Conservation (phyloP, 2,797 vertebrate genomes). For the Gambusia yucatana region DNA sequence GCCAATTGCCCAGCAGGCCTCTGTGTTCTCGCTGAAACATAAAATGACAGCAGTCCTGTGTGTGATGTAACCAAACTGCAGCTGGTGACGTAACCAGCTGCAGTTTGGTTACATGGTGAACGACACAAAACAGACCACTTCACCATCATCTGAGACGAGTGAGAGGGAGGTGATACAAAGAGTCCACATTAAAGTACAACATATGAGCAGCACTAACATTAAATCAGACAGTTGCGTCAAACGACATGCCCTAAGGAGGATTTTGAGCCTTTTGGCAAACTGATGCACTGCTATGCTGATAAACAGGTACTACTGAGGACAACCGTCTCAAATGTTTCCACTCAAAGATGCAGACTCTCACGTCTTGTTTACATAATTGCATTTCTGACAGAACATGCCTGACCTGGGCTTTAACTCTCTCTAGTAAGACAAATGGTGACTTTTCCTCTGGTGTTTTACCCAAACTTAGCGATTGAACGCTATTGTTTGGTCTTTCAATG, state of each 20-base stretch:
- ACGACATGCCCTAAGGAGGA: conserved; percentile 5
- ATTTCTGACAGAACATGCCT: background rate
- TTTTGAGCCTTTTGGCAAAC: background rate
- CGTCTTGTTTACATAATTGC: too few species aligned
- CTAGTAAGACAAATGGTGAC: too few species aligned
- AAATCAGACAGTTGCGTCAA: conserved; percentile 2
- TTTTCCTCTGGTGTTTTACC: too few species aligned
- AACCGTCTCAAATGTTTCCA: background rate
- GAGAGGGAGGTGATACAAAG: background rate
- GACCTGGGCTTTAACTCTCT: too few species aligned
- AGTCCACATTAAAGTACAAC: background rate
- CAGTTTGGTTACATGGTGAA: conserved; percentile 34
- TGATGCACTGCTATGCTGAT: conserved; percentile 4
- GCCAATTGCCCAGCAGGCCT: background rate
- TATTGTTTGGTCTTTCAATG: too few species aligned
- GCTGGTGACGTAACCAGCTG: conserved; percentile 67
- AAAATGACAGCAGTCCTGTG: conserved; percentile 28
- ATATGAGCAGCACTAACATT: conserved; percentile 1
- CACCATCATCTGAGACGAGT: conserved; percentile 12
- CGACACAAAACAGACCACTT: conserved; percentile 25
- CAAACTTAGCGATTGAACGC: too few species aligned
- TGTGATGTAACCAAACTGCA: conserved; percentile 65
- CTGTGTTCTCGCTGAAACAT: conserved; percentile 17
- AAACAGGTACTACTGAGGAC: conserved; percentile 4
- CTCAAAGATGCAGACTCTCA: background rate